Conservation (phyloP, 1,140 invertebrate species). For the Caenorhabditis latens region DNA sequence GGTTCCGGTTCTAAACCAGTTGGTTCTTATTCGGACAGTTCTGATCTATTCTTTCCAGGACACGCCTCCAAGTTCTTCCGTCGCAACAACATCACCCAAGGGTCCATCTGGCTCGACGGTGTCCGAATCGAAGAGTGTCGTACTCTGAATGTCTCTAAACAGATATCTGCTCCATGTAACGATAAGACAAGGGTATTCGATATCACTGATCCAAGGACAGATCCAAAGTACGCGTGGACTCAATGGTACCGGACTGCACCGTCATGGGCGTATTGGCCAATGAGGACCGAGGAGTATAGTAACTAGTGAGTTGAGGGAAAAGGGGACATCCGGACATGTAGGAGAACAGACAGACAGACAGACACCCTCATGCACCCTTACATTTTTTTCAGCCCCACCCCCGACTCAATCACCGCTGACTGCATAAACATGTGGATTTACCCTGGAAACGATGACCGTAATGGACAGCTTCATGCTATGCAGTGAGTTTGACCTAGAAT, state of each 20-base stretch:
- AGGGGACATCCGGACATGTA: background rate
- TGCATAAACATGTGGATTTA: background rate
- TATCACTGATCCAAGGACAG: conserved; percentile 26
- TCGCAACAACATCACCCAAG: conserved; percentile 33
- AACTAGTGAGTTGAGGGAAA: background rate
- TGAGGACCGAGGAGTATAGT: background rate
- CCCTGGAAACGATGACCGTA: background rate
- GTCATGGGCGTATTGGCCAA: conserved; percentile 30
- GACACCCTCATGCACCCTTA: background rate
- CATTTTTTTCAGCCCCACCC: background rate
- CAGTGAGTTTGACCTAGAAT: background rate
- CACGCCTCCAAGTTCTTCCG: conserved; percentile 18
- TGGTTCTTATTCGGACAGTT: too few species aligned
- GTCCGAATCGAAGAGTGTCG: conserved; percentile 22
- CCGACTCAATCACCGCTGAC: conserved; percentile 9
- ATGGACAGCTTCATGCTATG: conserved; percentile 24
- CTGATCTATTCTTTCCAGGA: background rate
- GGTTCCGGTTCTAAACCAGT: too few species aligned
- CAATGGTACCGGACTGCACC: conserved; percentile 20
- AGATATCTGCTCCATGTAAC: conserved; percentile 16
- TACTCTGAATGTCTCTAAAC: conserved; percentile 7
- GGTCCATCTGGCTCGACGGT: conserved; percentile 30
- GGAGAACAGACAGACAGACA: background rate
- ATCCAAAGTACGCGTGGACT: conserved; percentile 46
- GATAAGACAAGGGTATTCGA: conserved; percentile 16